Conservation (phyloP, 2,113 vertebrate genomes). For the Aythya baeri region DNA sequence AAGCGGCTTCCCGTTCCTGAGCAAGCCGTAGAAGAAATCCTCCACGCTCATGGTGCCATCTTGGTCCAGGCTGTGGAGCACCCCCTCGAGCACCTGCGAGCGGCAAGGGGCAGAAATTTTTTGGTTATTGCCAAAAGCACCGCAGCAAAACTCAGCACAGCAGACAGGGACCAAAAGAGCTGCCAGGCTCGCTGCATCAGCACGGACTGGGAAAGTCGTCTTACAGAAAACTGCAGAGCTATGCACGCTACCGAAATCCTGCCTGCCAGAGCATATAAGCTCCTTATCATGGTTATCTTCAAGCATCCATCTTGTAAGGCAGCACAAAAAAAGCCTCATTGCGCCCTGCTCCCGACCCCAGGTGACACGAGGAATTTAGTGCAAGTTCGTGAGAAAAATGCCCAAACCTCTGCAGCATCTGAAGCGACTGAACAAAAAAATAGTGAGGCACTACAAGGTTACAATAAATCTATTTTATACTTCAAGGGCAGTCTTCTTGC, state of each 20-base stretch:
- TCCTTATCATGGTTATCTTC: not conserved
- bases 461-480: not conserved
- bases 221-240: not conserved
- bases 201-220: not conserved
- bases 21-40: constrained; percentile 86
- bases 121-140: not conserved
- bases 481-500: not conserved
- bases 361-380: not conserved
- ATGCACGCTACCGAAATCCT: fast-evolving
- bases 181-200: not conserved
- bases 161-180: not conserved
- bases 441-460: not conserved
- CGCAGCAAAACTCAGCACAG: fast-evolving
- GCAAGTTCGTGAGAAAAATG: not conserved
- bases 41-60: constrained; percentile 86
- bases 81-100: constrained; percentile 82
- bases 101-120: not conserved
- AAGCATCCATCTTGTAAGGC: not conserved
- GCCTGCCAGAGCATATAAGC: not conserved
- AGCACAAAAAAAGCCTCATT: not conserved
- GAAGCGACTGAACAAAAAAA: not conserved
- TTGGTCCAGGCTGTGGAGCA: constrained; percentile 77
- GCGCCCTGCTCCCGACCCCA: fast-evolving
- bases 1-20: constrained; percentile 82
- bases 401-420: not conserved